Percentiles rank a stretch among this genome's conserved stretches.
These are phyloP conservation scores for Araneus ventricosus DNA, from an alignment of 1,140 invertebrate species.

Conservation along the genomic window DNA sequence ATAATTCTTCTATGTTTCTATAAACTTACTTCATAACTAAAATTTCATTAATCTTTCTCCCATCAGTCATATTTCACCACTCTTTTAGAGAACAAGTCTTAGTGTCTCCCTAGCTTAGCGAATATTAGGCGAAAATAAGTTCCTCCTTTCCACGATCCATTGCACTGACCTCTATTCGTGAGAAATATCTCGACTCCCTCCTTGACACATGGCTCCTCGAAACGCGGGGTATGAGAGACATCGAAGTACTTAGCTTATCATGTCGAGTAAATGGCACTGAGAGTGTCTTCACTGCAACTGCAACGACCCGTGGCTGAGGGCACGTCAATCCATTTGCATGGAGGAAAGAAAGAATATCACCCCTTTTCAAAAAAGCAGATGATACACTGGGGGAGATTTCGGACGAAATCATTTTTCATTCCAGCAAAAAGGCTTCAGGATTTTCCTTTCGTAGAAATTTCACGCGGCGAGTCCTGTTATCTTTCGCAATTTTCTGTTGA, in stretches of 20 bases:
- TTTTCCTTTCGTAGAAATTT: neutral
- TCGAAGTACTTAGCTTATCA: slow-evolving; percentile 18
- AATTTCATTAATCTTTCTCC: too few relatives aligned
- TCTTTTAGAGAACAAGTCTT: too few relatives aligned
- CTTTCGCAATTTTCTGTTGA: neutral
- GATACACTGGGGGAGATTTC: slow-evolving; percentile 15
- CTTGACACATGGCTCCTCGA: slow-evolving; percentile 6
- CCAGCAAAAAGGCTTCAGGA: neutral
- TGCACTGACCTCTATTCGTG: neutral
- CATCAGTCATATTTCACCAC: too few relatives aligned
- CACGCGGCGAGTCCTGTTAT: neutral
- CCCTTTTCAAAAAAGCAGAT: neutral
- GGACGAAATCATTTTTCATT: neutral
- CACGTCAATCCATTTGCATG: slow-evolving; percentile 27
- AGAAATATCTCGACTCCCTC: neutral
- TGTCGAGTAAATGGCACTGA: slow-evolving; percentile 5
- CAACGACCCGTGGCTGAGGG: slow-evolving; percentile 19
- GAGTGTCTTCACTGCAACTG: neutral
- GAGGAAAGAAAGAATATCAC: neutral
- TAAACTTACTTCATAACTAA: too few relatives aligned
- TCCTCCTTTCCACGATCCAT: neutral
- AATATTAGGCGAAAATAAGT: too few relatives aligned
- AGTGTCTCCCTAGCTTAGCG: too few relatives aligned
- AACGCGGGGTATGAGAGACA: neutral
- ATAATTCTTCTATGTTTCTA: too few relatives aligned